Conservation (phyloP, 2,797 vertebrate species). For the Pseudomugil tenellus region DNA sequence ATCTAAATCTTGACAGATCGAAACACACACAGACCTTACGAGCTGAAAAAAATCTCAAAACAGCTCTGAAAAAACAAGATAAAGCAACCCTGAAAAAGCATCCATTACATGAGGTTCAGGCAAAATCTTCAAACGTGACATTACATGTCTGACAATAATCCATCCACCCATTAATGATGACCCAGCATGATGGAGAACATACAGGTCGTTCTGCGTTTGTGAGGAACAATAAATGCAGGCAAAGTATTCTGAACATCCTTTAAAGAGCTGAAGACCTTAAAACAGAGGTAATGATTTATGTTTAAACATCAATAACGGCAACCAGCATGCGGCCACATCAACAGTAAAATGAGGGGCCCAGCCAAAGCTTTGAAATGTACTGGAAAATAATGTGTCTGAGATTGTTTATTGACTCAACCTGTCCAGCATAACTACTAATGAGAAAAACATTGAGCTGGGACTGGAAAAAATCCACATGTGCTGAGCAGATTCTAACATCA, state of each 20-base stretch:
- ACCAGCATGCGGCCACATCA: constrained; percentile 30
- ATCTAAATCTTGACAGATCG: background rate
- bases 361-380: constrained; percentile 31
- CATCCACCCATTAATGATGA: constrained; percentile 10
- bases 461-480: constrained; percentile 15
- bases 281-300: constrained; percentile 32
- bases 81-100: constrained; percentile 21
- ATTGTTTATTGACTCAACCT: constrained; percentile 33
- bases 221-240: constrained; percentile 24
- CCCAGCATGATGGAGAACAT: constrained; percentile 1
- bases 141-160: constrained; percentile 16
- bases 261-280: constrained; percentile 18
- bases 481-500: constrained; percentile 1
- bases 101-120: constrained; percentile 13
- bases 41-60: constrained; percentile 17
- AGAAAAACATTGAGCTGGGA: constrained; percentile 4
- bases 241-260: constrained; percentile 11
- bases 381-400: constrained; percentile 22
- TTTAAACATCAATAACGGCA: constrained; percentile 25
- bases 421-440: constrained; percentile 9
- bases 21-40: background rate
- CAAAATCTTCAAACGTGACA: constrained; percentile 18
- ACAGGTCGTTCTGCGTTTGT: constrained; percentile 3
- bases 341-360: constrained; percentile 6
- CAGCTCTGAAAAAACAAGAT: constrained; percentile 3